Evolutionary conservation across 2,888 invertebrate species (phyloP).

Genomic region (Tenodera sinensis): DNA sequence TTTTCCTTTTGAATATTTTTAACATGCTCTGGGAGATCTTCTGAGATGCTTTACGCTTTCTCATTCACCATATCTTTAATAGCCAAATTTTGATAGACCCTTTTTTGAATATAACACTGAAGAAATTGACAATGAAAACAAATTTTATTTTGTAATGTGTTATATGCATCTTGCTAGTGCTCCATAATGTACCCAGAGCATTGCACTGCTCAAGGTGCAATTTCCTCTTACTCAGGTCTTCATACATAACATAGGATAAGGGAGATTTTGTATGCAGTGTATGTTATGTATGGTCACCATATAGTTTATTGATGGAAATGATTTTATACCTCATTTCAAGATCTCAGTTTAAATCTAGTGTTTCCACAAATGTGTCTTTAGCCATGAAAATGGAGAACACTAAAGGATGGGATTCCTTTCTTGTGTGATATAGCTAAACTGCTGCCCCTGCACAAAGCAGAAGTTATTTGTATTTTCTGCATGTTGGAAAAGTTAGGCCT

Average conservation of each 20-base stretch:
- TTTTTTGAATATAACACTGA: background rate
- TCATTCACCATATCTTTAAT: background rate
- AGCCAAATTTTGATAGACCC: background rate
- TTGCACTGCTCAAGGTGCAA: background rate
- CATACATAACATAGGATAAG: background rate
- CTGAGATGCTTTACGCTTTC: background rate
- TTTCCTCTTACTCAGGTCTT: background rate
- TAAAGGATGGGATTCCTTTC: background rate
- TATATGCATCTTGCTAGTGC: background rate
- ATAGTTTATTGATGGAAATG: background rate
- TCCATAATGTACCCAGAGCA: background rate
- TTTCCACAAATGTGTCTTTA: background rate
- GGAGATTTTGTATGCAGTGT: background rate
- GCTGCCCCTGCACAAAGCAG: constrained; percentile 1
- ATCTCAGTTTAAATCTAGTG: background rate
- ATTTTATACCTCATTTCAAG: background rate
- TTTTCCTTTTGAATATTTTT: background rate
- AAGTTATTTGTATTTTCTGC: background rate
- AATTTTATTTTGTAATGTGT: background rate
- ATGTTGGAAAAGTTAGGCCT: background rate
- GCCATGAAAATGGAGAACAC: background rate
- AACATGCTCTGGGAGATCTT: background rate
- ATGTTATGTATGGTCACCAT: background rate
- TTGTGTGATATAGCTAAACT: background rate
- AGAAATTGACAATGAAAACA: background rate